phyloP scores from a whole-genome alignment of 2,113 vertebrate species.

The Zeus faber region DNA sequence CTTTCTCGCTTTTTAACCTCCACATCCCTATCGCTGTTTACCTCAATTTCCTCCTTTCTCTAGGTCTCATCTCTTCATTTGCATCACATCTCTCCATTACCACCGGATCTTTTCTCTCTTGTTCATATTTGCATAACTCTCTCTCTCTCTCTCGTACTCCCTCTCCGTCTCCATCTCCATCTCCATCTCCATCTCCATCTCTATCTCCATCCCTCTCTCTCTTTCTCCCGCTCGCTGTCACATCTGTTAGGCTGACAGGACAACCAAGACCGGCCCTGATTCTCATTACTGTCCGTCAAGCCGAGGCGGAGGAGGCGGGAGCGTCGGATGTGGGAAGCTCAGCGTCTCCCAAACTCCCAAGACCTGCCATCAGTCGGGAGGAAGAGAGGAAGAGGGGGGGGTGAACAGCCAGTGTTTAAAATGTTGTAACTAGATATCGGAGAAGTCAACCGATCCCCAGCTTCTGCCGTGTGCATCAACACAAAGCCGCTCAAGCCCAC shows the following conservation, averaged over 20 bases:
- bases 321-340: constrained; percentile 45
- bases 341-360: constrained; percentile 51
- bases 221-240: constrained; percentile 27
- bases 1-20: constrained; percentile 4
- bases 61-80: neutral
- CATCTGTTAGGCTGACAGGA: constrained; percentile 41
- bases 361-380: constrained; percentile 59
- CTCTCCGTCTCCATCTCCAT: neutral
- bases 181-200: constrained; percentile 6
- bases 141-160: constrained; percentile 1
- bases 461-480: no score
- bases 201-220: constrained; percentile 5
- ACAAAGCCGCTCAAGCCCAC: no score
- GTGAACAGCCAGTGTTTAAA: no score
- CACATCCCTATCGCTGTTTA: neutral
- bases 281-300: constrained; percentile 70
- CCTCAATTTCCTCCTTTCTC: neutral
- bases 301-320: constrained; percentile 43
- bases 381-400: constrained; percentile 23
- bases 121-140: neutral
- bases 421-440: no score
- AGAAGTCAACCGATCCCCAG: no score
- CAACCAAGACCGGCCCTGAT: constrained; percentile 41
- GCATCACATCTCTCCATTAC: neutral
- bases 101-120: constrained; percentile 1